Conservation (phyloP, 2,888 invertebrate genomes). For the Hypselothyrea guttata region DNA sequence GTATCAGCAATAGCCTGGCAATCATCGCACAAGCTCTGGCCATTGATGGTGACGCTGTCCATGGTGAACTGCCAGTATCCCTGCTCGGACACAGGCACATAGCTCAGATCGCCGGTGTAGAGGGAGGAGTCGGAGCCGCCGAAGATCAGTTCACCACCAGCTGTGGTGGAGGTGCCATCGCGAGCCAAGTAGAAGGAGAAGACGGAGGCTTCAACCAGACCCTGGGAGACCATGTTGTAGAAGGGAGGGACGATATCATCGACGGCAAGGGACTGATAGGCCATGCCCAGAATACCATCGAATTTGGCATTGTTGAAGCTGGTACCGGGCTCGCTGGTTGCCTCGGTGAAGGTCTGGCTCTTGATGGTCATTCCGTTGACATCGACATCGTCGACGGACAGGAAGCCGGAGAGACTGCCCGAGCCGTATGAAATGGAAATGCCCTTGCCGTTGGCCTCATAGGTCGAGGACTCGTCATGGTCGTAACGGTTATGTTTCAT, state of each 20-base stretch:
- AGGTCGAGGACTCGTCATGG: constrained; percentile 90
- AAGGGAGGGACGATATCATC: constrained; percentile 94
- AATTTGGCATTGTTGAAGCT: constrained; percentile 98
- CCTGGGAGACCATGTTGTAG: constrained; percentile 93
- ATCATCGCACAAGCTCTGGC: constrained; percentile 83
- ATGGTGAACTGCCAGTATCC: constrained; percentile 98
- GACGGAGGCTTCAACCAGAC: constrained; percentile 86
- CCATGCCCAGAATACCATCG: constrained; percentile 98
- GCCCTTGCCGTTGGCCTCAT: constrained; percentile 92
- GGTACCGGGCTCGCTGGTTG: constrained; percentile 94
- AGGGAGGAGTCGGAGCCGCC: constrained; percentile 96
- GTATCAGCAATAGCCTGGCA: constrained; percentile 93
- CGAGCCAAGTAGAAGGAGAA: constrained; percentile 96
- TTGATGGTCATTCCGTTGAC: constrained; percentile 86
- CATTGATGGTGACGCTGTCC: constrained; percentile 86
- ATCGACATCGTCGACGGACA: constrained; percentile 92
- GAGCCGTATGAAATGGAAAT: constrained; percentile 97
- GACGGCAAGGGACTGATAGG: constrained; percentile 92
- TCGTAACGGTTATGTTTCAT: constrained; percentile 97
- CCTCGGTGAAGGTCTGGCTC: constrained; percentile 97
- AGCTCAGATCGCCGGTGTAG: constrained; percentile 86
- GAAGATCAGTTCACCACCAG: constrained; percentile 90
- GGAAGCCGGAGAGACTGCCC: constrained; percentile 96
- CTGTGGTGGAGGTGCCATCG: constrained; percentile 83
- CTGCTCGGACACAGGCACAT: constrained; percentile 90